Evolutionary conservation across 2,797 vertebrate genomes (phyloP).

Genomic region (Amniataba percoides): DNA sequence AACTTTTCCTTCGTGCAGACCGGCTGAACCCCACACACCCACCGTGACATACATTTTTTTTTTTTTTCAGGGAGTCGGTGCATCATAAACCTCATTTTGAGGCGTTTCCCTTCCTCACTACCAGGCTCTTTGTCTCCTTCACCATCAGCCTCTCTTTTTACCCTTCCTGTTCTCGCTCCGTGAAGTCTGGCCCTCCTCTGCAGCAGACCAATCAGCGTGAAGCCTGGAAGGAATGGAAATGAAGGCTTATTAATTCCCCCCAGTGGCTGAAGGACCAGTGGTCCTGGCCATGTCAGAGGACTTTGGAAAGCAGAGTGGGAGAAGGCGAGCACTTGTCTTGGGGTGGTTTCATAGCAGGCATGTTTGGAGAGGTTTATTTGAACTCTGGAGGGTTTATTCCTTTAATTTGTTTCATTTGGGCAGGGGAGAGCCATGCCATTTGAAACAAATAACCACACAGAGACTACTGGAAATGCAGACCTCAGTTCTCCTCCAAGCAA

Average conservation of each 20-base stretch:
- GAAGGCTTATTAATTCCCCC: constrained; percentile 81
- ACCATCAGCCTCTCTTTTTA: constrained; percentile 22
- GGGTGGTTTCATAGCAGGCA: constrained; percentile 46
- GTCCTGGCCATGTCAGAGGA: constrained; percentile 65
- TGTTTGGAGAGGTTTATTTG: constrained; percentile 61
- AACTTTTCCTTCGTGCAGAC: constrained; percentile 56
- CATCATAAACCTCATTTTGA: constrained; percentile 72
- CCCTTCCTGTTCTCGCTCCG: neutral
- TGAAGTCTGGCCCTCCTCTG: constrained; percentile 55
- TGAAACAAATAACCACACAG: constrained; percentile 57
- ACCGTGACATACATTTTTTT: constrained; percentile 44
- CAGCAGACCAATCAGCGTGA: constrained; percentile 72
- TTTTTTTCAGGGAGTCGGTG: constrained; percentile 53
- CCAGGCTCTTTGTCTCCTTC: constrained; percentile 29
- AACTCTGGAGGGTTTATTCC: constrained; percentile 62
- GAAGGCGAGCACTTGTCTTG: constrained; percentile 45
- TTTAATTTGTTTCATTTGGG: constrained; percentile 72
- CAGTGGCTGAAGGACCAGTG: constrained; percentile 53
- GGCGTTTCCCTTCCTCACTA: constrained; percentile 29
- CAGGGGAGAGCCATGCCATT: constrained; percentile 36
- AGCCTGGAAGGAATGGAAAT: constrained; percentile 76
- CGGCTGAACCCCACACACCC: constrained; percentile 57
- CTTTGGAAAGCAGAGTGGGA: constrained; percentile 63
- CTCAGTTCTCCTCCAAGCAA: constrained; percentile 42
- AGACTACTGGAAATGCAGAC: constrained; percentile 33